Conservation (phyloP, 2,113 vertebrate genomes). For the Hyla sarda region DNA sequence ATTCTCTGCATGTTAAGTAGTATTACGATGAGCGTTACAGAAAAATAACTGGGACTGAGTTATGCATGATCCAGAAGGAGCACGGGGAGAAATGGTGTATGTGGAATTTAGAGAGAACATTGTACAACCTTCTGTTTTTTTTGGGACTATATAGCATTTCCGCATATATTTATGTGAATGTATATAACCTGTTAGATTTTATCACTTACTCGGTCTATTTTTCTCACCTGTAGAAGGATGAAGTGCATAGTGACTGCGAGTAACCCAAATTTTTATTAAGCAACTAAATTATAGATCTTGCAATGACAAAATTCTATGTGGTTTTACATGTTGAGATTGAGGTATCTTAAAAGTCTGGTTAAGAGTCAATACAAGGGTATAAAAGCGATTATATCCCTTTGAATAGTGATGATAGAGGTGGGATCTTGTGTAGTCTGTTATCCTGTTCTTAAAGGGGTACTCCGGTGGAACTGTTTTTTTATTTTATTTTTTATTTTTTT, state of each 20-base stretch:
- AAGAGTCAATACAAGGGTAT: too few species aligned
- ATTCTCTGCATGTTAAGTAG: slow-evolving; percentile 27
- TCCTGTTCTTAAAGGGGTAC: too few species aligned
- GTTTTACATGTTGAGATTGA: too few species aligned
- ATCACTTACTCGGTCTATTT: neutral
- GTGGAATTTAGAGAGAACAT: neutral
- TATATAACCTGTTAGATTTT: neutral
- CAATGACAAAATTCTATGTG: too few species aligned
- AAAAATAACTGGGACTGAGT: neutral
- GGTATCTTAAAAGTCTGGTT: too few species aligned
- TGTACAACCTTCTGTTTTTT: neutral
- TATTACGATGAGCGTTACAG: neutral
- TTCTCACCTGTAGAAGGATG: neutral
- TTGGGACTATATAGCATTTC: neutral
- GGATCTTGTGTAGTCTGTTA: too few species aligned
- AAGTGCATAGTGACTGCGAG: neutral
- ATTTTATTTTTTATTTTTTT: too few species aligned
- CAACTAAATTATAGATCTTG: too few species aligned
- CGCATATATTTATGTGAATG: neutral
- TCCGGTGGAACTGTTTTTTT: too few species aligned
- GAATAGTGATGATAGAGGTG: too few species aligned
- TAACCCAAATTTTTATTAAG: neutral
- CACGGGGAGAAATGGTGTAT: slow-evolving; percentile 35
- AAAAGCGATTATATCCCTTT: too few species aligned
- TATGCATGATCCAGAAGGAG: slow-evolving; percentile 41